Base-by-base conservation (phyloP, 2,113 vertebrate species). In the Pseudorectes ferrugineus region DNA sequence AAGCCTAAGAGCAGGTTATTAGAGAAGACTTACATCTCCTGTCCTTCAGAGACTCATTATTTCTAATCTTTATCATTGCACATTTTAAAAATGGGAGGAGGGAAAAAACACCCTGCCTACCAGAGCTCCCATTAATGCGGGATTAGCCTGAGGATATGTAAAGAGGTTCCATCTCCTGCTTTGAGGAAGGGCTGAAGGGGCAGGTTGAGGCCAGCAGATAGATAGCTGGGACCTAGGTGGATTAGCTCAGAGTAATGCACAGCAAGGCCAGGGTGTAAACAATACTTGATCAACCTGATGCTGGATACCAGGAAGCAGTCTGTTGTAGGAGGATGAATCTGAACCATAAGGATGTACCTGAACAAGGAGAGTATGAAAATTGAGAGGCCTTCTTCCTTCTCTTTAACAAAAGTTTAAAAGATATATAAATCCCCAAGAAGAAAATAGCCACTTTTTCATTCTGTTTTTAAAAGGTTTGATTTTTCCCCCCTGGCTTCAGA, bases 301-400 rank as follows among this genome's bases (percentile, higher is more conserved):
- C 83, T 24, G 21, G 73, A 42, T 63, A 87, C 63, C 17, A 63
- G 51, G 62, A 36, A 74, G 87, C 74, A 85, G 21, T 31, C 46
- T 73, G 0, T 33, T 22, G 3, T 73, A 83, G 85, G 59, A 93
- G 66, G 28, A 78, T 82, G 45, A 49, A 76, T 90, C 63, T 84
- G 63, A 93, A 45, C 61, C 3, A 1, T 49, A 80, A 83, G 14
- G 70, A 75, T 77, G 36, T 77, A 79, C 73, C 79, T 77, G 83
- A 92, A 81, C 85, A 97, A 95, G 95, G 52, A 45, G 61, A 45
- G 57, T 73, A 67, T 85, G 91, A 91, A 88, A 80, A 65, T 23
- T 61, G 88, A 70, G 68, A 20, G 13, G 22, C 1, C 12, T 93
- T 85, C 54, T 75, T 88, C 42, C 4, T 71, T 66, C 5, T 52